These are phyloP conservation scores for Habropoda laboriosa DNA, from an alignment of 1,140 invertebrate species.

Conservation along the genomic window DNA sequence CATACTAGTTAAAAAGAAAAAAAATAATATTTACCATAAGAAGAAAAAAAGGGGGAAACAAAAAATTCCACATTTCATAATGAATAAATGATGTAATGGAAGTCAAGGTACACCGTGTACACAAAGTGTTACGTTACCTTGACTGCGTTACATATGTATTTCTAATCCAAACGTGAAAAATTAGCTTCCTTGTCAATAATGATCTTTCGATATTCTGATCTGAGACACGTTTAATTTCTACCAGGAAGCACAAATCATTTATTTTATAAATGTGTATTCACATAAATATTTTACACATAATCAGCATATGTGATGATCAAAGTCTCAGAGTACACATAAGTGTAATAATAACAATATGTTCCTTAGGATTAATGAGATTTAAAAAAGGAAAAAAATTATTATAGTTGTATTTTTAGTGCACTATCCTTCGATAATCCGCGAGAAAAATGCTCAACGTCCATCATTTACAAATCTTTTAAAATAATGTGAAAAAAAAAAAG, in stretches of 20 bases:
- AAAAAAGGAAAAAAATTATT: constrained; percentile 22
- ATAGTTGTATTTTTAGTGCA: constrained; percentile 44
- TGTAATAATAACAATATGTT: constrained; percentile 64
- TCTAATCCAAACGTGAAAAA: constrained; percentile 20
- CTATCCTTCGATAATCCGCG: constrained; percentile 18
- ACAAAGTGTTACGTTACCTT: constrained; percentile 19
- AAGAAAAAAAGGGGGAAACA: constrained; percentile 39
- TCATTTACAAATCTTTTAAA: constrained; percentile 54
- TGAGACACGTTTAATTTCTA: constrained; percentile 65
- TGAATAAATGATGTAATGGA: constrained; percentile 25
- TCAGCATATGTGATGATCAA: constrained; percentile 58
- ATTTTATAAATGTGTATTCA: constrained; percentile 69
- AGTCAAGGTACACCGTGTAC: constrained; percentile 1
- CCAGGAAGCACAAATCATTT: constrained; percentile 70
- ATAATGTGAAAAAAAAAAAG: constrained; percentile 36
- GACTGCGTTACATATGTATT: constrained; percentile 30
- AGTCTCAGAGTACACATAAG: constrained; percentile 41
- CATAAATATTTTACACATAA: constrained; percentile 70
- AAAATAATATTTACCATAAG: constrained; percentile 65
- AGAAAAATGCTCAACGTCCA: constrained; percentile 65
- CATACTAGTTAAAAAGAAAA: constrained; percentile 71
- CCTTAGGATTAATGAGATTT: constrained; percentile 64
- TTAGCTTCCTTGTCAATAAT: constrained; percentile 60
- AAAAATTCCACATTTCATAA: constrained; percentile 35
- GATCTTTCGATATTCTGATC: constrained; percentile 49